These are phyloP conservation scores for Palythoa grandis DNA, from an alignment of 92 coral and sea anemone species.

Conservation along the genomic window DNA sequence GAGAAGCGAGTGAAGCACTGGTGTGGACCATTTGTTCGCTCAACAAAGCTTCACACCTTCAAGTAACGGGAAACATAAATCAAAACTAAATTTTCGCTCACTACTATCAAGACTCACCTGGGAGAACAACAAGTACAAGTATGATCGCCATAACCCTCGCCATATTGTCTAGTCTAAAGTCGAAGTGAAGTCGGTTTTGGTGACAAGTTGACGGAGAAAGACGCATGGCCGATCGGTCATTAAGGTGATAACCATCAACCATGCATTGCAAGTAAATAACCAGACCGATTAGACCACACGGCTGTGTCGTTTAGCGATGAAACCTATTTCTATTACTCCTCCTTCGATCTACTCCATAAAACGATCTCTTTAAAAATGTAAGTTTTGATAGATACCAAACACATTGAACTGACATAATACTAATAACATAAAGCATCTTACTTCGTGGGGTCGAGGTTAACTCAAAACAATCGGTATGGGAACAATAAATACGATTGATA, in stretches of 20 bases:
- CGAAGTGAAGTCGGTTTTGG: conserved; percentile 21
- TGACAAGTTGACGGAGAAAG: neutral
- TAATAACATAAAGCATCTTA: no score
- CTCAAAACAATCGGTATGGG: neutral
- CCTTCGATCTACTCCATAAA: neutral
- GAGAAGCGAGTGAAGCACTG: neutral
- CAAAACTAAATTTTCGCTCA: conserved; percentile 66
- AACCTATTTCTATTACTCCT: neutral
- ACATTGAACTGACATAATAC: neutral
- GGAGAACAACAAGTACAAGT: neutral
- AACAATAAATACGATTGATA: conserved; percentile 1
- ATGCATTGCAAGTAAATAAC: neutral
- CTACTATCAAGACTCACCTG: conserved; percentile 12
- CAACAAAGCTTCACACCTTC: conserved; percentile 77
- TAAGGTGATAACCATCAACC: neutral
- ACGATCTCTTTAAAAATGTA: no score
- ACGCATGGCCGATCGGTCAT: conserved; percentile 1
- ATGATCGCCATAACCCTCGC: conserved; percentile 6
- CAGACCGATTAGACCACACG: neutral
- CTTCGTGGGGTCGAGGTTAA: conserved; percentile 6
- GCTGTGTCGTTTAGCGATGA: neutral
- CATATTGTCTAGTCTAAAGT: conserved; percentile 20
- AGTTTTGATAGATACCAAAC: neutral
- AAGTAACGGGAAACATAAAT: conserved; percentile 60
- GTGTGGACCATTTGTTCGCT: conserved; percentile 7